These are phyloP conservation scores for Vimba vimba DNA, from an alignment of 2,113 vertebrate species.

Conservation along the genomic window DNA sequence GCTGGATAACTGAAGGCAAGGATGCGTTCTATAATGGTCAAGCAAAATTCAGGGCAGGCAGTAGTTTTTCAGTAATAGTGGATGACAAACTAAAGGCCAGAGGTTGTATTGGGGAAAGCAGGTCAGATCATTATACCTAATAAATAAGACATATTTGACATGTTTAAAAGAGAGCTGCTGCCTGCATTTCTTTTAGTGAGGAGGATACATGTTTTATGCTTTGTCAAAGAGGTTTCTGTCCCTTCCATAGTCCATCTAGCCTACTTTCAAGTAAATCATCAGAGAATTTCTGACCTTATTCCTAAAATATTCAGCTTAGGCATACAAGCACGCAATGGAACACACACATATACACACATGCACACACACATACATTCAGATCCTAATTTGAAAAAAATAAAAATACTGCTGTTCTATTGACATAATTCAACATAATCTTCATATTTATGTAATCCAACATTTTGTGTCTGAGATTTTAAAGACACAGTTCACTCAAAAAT, in stretches of 20 bases:
- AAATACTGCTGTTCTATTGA: background rate
- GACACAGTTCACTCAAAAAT: background rate
- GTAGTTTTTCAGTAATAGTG: constrained; percentile 38
- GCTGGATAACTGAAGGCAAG: background rate
- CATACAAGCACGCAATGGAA: constrained; percentile 27
- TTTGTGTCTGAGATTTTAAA: background rate
- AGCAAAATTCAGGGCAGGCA: background rate
- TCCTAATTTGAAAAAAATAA: background rate
- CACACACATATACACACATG: constrained; percentile 32
- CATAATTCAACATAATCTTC: background rate
- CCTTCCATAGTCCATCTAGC: constrained; percentile 42
- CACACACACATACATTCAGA: background rate
- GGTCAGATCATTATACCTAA: constrained; percentile 39
- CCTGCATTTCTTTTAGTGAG: constrained; percentile 8
- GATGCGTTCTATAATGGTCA: background rate
- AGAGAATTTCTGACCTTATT: constrained; percentile 62
- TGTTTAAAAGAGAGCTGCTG: background rate
- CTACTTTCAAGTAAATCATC: constrained; percentile 53
- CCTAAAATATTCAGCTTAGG: constrained; percentile 37
- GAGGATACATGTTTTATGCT: background rate
- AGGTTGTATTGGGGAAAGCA: constrained; percentile 4
- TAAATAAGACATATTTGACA: constrained; percentile 29
- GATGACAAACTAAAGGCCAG: constrained; percentile 52
- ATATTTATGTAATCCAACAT: background rate
- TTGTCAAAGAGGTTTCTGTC: background rate